Evolutionary conservation across 1,140 invertebrate species (phyloP).

Genomic region (Anadara kagoshimensis): DNA sequence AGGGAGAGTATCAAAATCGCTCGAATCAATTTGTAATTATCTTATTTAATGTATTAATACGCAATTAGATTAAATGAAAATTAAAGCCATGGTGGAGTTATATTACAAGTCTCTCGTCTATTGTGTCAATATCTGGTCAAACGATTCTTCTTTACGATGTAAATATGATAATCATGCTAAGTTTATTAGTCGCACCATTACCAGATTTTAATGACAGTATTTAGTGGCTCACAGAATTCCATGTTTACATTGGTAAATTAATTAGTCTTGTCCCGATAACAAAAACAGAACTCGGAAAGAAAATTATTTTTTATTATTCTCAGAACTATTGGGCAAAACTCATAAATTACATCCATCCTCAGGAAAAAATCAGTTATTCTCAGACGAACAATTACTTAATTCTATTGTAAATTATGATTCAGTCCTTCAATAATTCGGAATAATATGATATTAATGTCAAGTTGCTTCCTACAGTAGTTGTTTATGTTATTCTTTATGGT

Average conservation of each 20-base stretch:
- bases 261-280: no score
- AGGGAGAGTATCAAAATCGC: constrained; percentile 17
- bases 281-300: no score
- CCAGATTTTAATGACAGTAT: constrained; percentile 1
- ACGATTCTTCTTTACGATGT: neutral
- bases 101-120: neutral
- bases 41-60: constrained; percentile 30
- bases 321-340: no score
- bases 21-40: constrained; percentile 39
- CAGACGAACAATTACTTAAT: no score
- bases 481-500: no score
- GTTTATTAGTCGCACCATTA: constrained; percentile 12
- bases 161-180: constrained; percentile 4
- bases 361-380: no score
- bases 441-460: no score
- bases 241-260: neutral
- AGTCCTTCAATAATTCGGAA: no score
- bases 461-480: no score
- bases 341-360: no score
- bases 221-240: constrained; percentile 1
- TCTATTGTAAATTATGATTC: no score
- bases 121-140: neutral
- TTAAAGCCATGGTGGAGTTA: constrained; percentile 3
- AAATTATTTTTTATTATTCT: no score
- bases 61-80: constrained; percentile 34